phyloP scores from a whole-genome alignment of 2,888 invertebrate species.

The Dinocampus coccinellae region DNA sequence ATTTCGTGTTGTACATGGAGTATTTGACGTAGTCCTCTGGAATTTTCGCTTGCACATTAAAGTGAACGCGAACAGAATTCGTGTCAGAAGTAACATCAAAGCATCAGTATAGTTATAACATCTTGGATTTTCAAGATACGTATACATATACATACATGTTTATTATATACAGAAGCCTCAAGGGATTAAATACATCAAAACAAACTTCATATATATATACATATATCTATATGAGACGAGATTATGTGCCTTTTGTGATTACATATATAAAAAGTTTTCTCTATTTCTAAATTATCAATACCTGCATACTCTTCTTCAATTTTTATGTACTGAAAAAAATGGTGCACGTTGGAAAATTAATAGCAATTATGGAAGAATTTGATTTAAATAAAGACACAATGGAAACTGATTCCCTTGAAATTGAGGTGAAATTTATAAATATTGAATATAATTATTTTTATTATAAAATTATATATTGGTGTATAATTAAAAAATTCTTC shows the following conservation, averaged over 20 bases:
- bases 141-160: background rate
- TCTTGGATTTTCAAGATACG: background rate
- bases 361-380: slow-evolving; percentile 61
- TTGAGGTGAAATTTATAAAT: slow-evolving; percentile 58
- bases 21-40: background rate
- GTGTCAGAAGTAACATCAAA: background rate
- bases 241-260: background rate
- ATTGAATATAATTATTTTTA: slow-evolving; percentile 5
- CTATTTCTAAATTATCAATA: no score
- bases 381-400: slow-evolving; percentile 58
- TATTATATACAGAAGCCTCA: background rate
- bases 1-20: background rate
- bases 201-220: no score
- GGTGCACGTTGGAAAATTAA: slow-evolving; percentile 54
- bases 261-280: background rate
- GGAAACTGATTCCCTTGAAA: slow-evolving; percentile 65
- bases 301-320: background rate
- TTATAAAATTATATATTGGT: background rate
- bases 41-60: background rate
- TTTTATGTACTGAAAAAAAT: slow-evolving; percentile 42
- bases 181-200: background rate
- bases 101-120: background rate
- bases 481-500: background rate
- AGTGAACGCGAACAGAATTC: background rate
- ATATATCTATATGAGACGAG: no score